phyloP scores from a whole-genome alignment of 1,140 invertebrate species.

The Nephila pilipes region DNA sequence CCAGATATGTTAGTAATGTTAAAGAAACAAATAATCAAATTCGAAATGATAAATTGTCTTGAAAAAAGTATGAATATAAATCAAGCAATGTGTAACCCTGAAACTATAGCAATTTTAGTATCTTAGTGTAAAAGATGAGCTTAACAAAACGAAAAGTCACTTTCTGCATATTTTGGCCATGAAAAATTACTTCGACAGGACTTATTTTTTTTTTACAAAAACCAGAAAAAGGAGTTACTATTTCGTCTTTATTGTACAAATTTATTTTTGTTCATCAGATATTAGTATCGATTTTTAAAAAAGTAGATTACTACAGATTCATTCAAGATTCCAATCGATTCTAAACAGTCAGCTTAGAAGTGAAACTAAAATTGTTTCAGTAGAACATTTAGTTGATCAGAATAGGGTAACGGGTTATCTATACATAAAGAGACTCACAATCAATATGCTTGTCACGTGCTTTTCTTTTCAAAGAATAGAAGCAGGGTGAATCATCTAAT shows the following conservation, averaged over 20 bases:
- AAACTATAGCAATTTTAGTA: background rate
- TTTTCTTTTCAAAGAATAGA: constrained; percentile 18
- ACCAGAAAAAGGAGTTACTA: background rate
- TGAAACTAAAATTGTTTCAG: constrained; percentile 22
- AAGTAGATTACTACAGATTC: background rate
- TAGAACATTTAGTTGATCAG: constrained; percentile 53
- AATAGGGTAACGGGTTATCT: constrained; percentile 28
- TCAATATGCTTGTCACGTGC: constrained; percentile 66
- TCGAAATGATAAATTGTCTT: background rate
- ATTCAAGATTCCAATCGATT: constrained; percentile 29
- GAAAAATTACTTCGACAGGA: background rate
- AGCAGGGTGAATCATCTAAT: constrained; percentile 63
- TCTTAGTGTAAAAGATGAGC: background rate
- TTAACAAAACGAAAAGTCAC: background rate
- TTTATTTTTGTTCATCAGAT: background rate
- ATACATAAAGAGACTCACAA: constrained; percentile 55
- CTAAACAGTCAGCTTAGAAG: constrained; percentile 12
- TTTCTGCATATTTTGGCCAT: background rate
- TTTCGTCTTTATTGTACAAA: background rate
- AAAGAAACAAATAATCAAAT: background rate
- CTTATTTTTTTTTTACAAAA: background rate
- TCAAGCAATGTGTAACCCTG: too few species aligned
- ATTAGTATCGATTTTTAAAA: background rate
- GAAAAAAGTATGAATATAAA: background rate
- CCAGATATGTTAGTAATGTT: background rate